Evolutionary conservation across 92 coral and sea anemone genomes (phyloP).

Genomic region (Heliopora coerulea): DNA sequence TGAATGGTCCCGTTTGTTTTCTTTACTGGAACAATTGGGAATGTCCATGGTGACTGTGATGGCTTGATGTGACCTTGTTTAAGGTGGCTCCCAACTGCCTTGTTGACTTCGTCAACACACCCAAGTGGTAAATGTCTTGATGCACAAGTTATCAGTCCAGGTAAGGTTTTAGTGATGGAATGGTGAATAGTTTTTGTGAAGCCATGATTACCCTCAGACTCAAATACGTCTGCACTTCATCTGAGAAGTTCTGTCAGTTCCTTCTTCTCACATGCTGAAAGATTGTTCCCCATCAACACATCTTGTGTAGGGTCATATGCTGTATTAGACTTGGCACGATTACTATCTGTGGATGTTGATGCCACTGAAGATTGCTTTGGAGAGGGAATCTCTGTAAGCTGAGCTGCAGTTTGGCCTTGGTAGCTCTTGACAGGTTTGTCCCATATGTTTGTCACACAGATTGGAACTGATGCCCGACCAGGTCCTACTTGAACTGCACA

Average conservation of each 20-base stretch:
- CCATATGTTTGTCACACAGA: not conserved
- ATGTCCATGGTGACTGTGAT: constrained; percentile 41
- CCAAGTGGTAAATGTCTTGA: constrained; percentile 2
- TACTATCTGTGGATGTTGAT: not conserved
- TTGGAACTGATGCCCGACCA: too few relatives aligned
- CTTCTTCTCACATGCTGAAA: not conserved
- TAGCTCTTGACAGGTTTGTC: not conserved
- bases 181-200: constrained; percentile 41
- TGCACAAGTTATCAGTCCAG: too few relatives aligned
- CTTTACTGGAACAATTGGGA: constrained; percentile 35
- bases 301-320: not conserved
- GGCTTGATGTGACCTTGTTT: constrained; percentile 45
- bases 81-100: constrained; percentile 24
- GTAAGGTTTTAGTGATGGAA: not conserved
- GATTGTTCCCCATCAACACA: constrained; percentile 12
- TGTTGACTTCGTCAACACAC: constrained; percentile 46
- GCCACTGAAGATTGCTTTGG: not conserved
- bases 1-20: constrained; percentile 38
- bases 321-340: not conserved
- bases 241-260: too few relatives aligned
- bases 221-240: constrained; percentile 17
- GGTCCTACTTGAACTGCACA: not conserved
- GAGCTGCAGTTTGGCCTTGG: not conserved
- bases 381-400: not conserved
- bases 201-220: not conserved